These are phyloP conservation scores for Trypoxylus dichotomus DNA, from an alignment of 1,140 invertebrate genomes.

Conservation along the genomic window DNA sequence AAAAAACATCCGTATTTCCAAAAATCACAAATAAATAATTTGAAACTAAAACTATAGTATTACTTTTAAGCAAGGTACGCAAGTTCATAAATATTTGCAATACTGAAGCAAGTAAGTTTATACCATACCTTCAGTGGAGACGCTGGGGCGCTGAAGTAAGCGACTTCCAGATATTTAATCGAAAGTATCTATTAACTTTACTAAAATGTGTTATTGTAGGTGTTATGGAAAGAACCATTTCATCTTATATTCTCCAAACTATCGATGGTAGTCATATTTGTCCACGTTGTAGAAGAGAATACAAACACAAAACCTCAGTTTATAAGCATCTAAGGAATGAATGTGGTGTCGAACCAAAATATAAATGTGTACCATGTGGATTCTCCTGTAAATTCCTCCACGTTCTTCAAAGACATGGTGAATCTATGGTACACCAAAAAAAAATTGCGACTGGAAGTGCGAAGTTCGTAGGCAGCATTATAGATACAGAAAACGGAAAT, in stretches of 20 bases:
- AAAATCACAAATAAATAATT: background rate
- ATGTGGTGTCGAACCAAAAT: constrained; percentile 21
- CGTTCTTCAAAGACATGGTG: constrained; percentile 3
- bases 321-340: constrained; percentile 12
- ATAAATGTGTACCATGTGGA: background rate
- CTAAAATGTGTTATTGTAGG: constrained; percentile 5
- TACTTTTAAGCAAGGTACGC: background rate
- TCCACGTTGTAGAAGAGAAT: constrained; percentile 3
- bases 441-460: background rate
- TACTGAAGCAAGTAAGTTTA: background rate
- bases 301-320: background rate
- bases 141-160: background rate
- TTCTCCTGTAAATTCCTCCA: background rate
- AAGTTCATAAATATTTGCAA: background rate
- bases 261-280: background rate
- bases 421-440: background rate
- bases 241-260: background rate
- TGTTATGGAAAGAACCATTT: background rate
- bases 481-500: background rate
- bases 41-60: background rate
- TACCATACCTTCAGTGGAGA: no score
- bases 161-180: background rate
- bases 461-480: background rate
- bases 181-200: background rate
- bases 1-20: background rate